A percentile compares a stretch with the other conserved stretches of the same genome.
Conservation (phyloP, 2,113 vertebrate genomes). For the Etheostoma spectabile region DNA sequence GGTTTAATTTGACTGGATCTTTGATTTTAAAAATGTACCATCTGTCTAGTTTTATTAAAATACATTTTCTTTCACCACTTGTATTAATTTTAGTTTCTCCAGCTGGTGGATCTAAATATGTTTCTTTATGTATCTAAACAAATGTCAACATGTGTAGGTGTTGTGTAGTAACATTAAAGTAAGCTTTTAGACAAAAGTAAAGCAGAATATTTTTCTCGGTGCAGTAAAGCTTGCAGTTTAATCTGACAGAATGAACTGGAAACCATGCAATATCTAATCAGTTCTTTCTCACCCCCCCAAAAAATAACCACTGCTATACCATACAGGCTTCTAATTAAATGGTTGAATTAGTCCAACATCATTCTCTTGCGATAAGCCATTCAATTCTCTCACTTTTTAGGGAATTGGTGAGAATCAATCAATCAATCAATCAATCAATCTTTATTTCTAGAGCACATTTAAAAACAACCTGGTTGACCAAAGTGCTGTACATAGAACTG, state of each 20-base stretch:
- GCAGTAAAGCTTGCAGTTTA: constrained; percentile 13
- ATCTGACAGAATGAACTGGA: constrained; percentile 27
- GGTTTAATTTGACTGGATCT: background rate
- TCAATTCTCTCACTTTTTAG: constrained; percentile 50
- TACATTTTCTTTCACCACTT: background rate
- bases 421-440: no score
- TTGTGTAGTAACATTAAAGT: background rate
- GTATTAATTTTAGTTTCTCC: background rate
- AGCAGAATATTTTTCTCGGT: background rate
- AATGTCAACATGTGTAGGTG: background rate
- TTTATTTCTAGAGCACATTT: no score
- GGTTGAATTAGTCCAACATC: constrained; percentile 65
- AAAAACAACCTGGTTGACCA: no score
- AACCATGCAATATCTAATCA: constrained; percentile 31
- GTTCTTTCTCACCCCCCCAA: constrained; percentile 7
- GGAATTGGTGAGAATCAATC: constrained; percentile 36
- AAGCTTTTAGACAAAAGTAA: background rate
- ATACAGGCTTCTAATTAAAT: constrained; percentile 66
- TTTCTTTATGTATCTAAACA: constrained; percentile 3
- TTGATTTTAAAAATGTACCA: background rate
- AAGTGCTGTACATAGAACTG: no score
- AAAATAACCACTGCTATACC: constrained; percentile 11
- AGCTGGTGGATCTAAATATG: constrained; percentile 28
- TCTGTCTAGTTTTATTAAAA: constrained; percentile 2
- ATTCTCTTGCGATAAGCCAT: constrained; percentile 56